These are phyloP conservation scores for Nycticebus coucang DNA, from an alignment of 2,113 vertebrate species.

Conservation along the genomic window DNA sequence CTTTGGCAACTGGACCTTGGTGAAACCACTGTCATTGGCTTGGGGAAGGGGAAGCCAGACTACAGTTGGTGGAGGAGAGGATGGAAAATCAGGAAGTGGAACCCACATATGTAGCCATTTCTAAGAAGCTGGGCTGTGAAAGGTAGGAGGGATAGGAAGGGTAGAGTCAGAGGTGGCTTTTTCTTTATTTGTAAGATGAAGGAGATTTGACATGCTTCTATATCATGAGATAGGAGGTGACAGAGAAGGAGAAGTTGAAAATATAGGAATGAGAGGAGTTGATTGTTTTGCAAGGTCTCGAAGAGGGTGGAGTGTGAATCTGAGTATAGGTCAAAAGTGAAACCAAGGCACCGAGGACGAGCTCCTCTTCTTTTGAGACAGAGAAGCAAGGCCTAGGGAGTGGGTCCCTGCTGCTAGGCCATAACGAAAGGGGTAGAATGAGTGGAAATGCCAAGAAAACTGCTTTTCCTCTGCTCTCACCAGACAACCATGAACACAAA, in stretches of 20 bases:
- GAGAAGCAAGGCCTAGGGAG: not conserved
- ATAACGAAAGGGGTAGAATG: not conserved
- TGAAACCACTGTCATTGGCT: not conserved
- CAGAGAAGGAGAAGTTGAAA: not conserved
- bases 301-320: not conserved
- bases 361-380: not conserved
- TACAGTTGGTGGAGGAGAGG: not conserved
- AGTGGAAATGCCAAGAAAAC: not conserved
- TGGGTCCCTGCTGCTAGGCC: not conserved
- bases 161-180: not conserved
- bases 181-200: constrained; percentile 22
- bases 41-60: not conserved
- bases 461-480: not conserved
- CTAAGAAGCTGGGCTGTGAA: not conserved
- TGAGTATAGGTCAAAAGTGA: not conserved
- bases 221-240: not conserved
- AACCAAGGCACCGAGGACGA: not conserved
- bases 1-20: not conserved
- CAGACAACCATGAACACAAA: not conserved
- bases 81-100: not conserved
- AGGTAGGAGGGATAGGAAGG: not conserved
- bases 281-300: not conserved
- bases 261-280: not conserved
- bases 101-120: not conserved
- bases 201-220: not conserved